A percentile compares a stretch with the other conserved stretches of the same genome.
phyloP scores from a whole-genome alignment of 1,140 invertebrate species.

The Temnothorax longispinosus region DNA sequence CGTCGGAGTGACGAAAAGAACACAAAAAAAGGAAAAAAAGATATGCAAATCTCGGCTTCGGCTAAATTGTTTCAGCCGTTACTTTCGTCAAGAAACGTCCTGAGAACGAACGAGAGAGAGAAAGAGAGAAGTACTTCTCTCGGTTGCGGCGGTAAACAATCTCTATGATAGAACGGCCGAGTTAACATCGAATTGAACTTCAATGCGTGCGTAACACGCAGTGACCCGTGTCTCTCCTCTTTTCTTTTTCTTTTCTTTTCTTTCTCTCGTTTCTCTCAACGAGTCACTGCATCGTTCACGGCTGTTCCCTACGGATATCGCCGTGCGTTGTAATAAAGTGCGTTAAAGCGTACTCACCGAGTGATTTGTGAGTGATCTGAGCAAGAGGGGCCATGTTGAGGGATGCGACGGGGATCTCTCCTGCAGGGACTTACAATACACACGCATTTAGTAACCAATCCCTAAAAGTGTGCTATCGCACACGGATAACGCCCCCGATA shows the following conservation, averaged over 20 bases:
- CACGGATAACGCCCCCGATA: slow-evolving; percentile 67
- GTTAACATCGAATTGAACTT: not conserved
- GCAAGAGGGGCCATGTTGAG: slow-evolving; percentile 89
- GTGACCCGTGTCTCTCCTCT: slow-evolving; percentile 1
- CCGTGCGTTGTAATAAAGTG: slow-evolving; percentile 74
- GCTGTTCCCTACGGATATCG: slow-evolving; percentile 75
- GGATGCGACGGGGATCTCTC: slow-evolving; percentile 89
- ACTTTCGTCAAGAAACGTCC: slow-evolving; percentile 67
- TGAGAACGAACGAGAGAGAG: slow-evolving; percentile 62
- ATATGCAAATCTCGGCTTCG: slow-evolving; percentile 64
- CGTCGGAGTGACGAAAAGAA: not conserved
- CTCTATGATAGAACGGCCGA: slow-evolving; percentile 53
- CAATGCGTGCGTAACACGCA: not conserved
- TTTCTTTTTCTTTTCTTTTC: not conserved
- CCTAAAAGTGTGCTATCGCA: slow-evolving; percentile 76
- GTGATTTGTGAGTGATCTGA: slow-evolving; percentile 87
- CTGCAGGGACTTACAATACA: slow-evolving; percentile 86
- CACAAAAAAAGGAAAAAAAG: slow-evolving; percentile 46
- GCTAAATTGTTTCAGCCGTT: slow-evolving; percentile 66
- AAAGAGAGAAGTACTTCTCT: slow-evolving; percentile 14
- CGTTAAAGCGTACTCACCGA: slow-evolving; percentile 87
- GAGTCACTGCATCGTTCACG: slow-evolving; percentile 44
- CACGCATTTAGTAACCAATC: slow-evolving; percentile 86
- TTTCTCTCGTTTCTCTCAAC: slow-evolving; percentile 21
- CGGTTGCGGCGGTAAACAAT: slow-evolving; percentile 52